Evolutionary conservation across 2,888 invertebrate genomes (phyloP).

Genomic region (Macrosoma leucophasiata): DNA sequence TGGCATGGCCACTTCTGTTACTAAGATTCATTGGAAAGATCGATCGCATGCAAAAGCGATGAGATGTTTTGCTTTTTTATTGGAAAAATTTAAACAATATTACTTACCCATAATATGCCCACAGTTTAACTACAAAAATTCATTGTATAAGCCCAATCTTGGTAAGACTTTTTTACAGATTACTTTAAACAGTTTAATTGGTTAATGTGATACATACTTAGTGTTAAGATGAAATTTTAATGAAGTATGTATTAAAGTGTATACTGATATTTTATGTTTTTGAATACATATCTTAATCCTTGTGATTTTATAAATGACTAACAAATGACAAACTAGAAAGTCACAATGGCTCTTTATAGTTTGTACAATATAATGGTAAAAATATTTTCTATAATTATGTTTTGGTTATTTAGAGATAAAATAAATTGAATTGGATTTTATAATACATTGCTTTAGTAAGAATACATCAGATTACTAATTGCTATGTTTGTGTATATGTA

Average conservation of each 20-base stretch:
- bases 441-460: no score
- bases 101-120: constrained; percentile 95
- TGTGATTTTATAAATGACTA: no score
- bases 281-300: no score
- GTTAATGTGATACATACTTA: not conserved
- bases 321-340: no score
- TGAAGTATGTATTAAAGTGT: not conserved
- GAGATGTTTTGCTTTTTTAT: constrained; percentile 91
- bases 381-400: no score
- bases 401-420: no score
- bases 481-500: no score
- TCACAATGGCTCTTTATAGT: no score
- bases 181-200: constrained; percentile 2
- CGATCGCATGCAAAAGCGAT: constrained; percentile 85
- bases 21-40: constrained; percentile 93
- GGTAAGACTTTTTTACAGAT: constrained; percentile 70
- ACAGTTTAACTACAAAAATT: constrained; percentile 85
- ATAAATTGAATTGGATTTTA: no score
- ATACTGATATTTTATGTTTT: not conserved
- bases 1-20: constrained; percentile 93
- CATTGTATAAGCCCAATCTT: constrained; percentile 88
- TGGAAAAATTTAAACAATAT: constrained; percentile 92
- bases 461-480: no score
- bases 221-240: not conserved
- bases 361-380: no score